Evolutionary conservation across 2,113 vertebrate species (phyloP), one percentile per base, ranked within the genome.

Genomic region (Phasianus colchicus): DNA sequence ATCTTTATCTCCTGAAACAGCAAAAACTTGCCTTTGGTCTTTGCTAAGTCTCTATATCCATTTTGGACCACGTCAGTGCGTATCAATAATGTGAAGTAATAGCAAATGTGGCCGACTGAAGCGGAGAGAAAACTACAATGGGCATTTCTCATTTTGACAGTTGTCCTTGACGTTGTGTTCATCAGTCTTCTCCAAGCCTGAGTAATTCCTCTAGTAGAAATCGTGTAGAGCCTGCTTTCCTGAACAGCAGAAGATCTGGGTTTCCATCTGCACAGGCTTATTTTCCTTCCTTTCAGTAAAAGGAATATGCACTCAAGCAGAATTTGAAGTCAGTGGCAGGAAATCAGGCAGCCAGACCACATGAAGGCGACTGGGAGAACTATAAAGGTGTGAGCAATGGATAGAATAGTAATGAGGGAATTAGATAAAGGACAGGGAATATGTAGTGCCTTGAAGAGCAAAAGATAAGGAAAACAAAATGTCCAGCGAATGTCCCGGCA

Each of bases 331-430:
- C 83, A 30, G 11, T 2, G 3, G 57, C 57, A 92, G 93, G 90
- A 95, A 90, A 94, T 83, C 21, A 84, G 73, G 85, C 83, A 89
- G 84, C 1, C 25, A 74, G 69, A 91, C 72, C 70, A 79, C 40
- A 30, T 3, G 75, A 61, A 94, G 66, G 69, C 42, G 66, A 52
- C 18, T 48, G 54, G 74, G 75, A 88, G 65, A 74, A 40, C 71
- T 71, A 63, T 40, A 61, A 72, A 93, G 81, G 61, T 45, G 30
- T 11, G n/a, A 94, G 72, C 69, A 69, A 19, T 20, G 82, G 78
- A 21, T 55, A 70, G 90, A 95, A 95, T 84, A 61, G 76, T 4
- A 86, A 95, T 82, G 83, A 93, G 80, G 75, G 77, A 77, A 79
- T 22, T 36, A 3, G 64, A 45, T 57, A 65, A 69, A 64, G 81